phyloP scores from a whole-genome alignment of 1,140 invertebrate species.

The Tetramorium parvispinum region DNA sequence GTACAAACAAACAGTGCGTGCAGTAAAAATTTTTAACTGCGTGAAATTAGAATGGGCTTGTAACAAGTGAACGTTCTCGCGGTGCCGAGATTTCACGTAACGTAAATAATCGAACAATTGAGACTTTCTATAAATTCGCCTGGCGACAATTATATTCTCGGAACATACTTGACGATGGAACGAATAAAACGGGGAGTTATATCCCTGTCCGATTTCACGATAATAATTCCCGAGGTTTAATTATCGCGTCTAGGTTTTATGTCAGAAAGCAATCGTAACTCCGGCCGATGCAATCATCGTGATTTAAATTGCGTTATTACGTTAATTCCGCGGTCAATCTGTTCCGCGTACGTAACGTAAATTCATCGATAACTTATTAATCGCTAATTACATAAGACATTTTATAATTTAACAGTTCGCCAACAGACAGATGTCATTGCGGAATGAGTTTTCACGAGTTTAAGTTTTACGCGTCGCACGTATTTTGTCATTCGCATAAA shows the following conservation, averaged over 20 bases:
- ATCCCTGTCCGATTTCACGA: slow-evolving; percentile 24
- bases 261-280: slow-evolving; percentile 20
- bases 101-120: slow-evolving; percentile 17
- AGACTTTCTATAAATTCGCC: slow-evolving; percentile 22
- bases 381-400: neutral
- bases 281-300: slow-evolving; percentile 11
- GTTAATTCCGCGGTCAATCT: slow-evolving; percentile 17
- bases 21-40: slow-evolving; percentile 2
- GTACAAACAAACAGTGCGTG: neutral
- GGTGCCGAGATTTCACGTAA: neutral
- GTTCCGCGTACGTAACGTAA: neutral
- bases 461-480: neutral
- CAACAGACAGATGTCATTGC: neutral
- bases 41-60: neutral
- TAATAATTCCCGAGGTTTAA: slow-evolving; percentile 40
- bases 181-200: slow-evolving; percentile 1
- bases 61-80: neutral
- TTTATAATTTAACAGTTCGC: neutral
- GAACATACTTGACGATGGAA: neutral
- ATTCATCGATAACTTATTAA: neutral
- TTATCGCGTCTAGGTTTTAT: slow-evolving; percentile 37
- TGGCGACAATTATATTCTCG: slow-evolving; percentile 11
- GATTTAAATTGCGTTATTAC: neutral
- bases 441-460: neutral
- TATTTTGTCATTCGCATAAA: neutral